Evolutionary conservation across 1,140 invertebrate species (phyloP).

Genomic region (Ylistrum balloti): DNA sequence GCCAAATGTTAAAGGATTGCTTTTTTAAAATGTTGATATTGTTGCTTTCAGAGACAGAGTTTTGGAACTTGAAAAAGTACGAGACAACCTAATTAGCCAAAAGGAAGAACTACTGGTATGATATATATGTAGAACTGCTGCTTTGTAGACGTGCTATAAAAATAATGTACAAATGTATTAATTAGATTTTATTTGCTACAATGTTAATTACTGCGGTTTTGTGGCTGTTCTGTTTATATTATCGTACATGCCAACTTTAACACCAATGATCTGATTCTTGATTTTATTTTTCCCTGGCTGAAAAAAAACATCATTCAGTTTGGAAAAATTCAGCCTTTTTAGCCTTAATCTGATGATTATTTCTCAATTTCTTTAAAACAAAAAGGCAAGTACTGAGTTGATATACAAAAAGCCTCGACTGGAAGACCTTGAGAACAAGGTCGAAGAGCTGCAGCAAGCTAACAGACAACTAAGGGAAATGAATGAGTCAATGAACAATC

Average conservation of each 20-base stretch:
- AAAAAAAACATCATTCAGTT: not conserved
- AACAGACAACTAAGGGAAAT: conserved; percentile 74
- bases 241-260: too few relatives aligned
- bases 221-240: not conserved
- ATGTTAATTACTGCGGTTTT: not conserved
- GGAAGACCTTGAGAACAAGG: conserved; percentile 71
- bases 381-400: conserved; percentile 71
- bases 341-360: not conserved
- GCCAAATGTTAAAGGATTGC: not conserved
- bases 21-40: conserved; percentile 37
- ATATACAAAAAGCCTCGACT: conserved; percentile 75
- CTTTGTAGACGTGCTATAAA: not conserved
- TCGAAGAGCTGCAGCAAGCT: conserved; percentile 70
- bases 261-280: not conserved
- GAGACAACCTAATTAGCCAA: conserved; percentile 76
- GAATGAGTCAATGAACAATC: conserved; percentile 72
- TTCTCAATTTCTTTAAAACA: conserved; percentile 20
- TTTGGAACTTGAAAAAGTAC: conserved; percentile 72
- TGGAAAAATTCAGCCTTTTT: not conserved
- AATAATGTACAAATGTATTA: not conserved
- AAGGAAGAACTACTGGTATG: conserved; percentile 76
- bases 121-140: not conserved
- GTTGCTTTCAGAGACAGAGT: conserved; percentile 68
- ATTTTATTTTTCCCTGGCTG: not conserved
- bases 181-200: not conserved